A percentile compares a stretch with the other conserved stretches of the same genome.
phyloP scores from a whole-genome alignment of 2,113 vertebrate species.

The Chionomys nivalis region DNA sequence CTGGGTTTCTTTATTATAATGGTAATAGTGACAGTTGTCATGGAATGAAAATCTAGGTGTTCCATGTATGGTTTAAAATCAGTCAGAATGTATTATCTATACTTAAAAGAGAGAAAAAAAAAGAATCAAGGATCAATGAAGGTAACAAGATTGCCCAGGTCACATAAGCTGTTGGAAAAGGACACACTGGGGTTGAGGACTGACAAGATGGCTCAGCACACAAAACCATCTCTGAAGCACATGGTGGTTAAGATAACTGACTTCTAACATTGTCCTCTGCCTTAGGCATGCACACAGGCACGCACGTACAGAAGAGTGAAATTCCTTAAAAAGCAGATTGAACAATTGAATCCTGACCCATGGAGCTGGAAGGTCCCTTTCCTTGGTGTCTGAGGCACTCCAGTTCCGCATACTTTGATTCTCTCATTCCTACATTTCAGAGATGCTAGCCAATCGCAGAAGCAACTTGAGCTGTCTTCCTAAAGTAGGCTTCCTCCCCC shows the following conservation, averaged over 20 bases:
- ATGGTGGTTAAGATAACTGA: neutral
- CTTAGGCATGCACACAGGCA: neutral
- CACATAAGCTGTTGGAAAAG: neutral
- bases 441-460: neutral
- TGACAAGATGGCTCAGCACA: neutral
- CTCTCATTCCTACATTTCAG: conserved; percentile 8
- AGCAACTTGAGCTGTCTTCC: neutral
- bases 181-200: neutral
- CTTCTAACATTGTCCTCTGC: neutral
- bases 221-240: neutral
- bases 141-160: neutral
- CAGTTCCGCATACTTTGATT: neutral
- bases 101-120: neutral
- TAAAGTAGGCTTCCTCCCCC: neutral
- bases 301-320: neutral
- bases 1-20: neutral
- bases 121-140: neutral
- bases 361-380: neutral
- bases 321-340: neutral
- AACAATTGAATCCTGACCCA: neutral
- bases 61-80: neutral
- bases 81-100: conserved; percentile 9
- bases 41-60: neutral
- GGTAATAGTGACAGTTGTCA: neutral
- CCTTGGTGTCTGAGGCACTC: neutral